Evolutionary conservation across 2,888 invertebrate species (phyloP).

Genomic region (Falcaria lacertinaria): DNA sequence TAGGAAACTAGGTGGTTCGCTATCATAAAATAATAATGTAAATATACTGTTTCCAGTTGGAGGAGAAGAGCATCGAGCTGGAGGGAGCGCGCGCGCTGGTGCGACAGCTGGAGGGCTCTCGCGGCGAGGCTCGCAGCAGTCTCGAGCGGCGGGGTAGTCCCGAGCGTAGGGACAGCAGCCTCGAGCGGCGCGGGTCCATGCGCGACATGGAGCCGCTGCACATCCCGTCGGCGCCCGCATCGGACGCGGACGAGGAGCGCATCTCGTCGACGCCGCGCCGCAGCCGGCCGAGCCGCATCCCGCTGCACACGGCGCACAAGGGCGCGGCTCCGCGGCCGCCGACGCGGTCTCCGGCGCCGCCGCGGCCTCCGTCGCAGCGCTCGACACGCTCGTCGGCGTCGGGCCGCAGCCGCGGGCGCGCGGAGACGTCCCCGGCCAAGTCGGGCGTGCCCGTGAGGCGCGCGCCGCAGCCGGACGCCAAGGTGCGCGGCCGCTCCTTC

Average conservation of each 20-base stretch:
- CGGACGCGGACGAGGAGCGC: conserved; percentile 76
- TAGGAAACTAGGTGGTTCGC: no score
- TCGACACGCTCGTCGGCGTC: conserved; percentile 45
- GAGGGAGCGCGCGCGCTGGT: conserved; percentile 90
- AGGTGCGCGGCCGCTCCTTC: conserved; percentile 86
- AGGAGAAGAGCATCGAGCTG: conserved; percentile 89
- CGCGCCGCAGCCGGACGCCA: conserved; percentile 67
- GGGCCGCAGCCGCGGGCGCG: conserved; percentile 33
- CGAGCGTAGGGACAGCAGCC: conserved; percentile 11
- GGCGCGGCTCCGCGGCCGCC: conserved; percentile 75
- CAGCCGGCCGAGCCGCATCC: conserved; percentile 83
- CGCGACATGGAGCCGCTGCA: conserved; percentile 68
- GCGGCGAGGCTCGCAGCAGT: conserved; percentile 30
- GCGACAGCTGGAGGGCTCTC: conserved; percentile 82
- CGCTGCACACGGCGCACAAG: conserved; percentile 77
- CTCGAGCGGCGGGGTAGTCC: conserved; percentile 20
- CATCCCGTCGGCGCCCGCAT: conserved; percentile 62
- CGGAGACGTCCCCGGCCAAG: conserved; percentile 44
- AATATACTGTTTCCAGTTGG: conserved; percentile 78
- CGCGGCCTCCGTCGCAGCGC: conserved; percentile 35
- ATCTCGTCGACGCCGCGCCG: conserved; percentile 75
- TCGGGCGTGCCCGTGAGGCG: conserved; percentile 56
- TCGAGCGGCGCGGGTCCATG: conserved; percentile 55
- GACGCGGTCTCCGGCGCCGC: conserved; percentile 29
- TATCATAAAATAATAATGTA: background rate